Evolutionary conservation across 2,113 vertebrate genomes (phyloP).

Genomic region (Rallus limicola): DNA sequence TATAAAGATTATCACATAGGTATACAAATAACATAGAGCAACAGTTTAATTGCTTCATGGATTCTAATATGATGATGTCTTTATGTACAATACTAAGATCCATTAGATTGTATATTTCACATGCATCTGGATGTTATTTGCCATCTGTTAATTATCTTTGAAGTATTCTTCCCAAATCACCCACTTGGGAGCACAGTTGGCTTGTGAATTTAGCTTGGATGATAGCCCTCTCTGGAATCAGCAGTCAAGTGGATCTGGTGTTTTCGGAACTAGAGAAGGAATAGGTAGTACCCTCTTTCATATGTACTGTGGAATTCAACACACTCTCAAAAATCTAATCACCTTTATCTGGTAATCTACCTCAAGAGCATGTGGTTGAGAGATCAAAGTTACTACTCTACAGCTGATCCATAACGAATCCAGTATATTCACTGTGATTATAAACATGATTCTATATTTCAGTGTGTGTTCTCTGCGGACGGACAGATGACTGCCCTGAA

Average conservation of each 20-base stretch:
- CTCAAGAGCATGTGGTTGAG: background rate
- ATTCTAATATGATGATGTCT: background rate
- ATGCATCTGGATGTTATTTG: background rate
- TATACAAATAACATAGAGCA: background rate
- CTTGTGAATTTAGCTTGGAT: background rate
- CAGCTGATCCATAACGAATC: background rate
- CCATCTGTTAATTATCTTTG: background rate
- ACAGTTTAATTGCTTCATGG: background rate
- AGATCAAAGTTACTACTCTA: background rate
- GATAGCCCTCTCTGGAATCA: background rate
- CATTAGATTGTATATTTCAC: background rate
- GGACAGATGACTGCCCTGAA: slow-evolving; percentile 85
- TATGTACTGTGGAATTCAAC: background rate
- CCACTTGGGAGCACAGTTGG: background rate
- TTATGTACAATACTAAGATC: background rate
- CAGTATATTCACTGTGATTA: background rate
- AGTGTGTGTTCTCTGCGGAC: slow-evolving; percentile 90
- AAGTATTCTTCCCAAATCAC: no score
- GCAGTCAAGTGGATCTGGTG: background rate
- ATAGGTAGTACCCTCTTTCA: background rate
- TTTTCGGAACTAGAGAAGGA: background rate
- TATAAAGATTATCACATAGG: background rate
- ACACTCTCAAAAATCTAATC: background rate
- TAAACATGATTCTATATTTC: slow-evolving; percentile 14
- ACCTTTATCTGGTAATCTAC: background rate